Percentiles rank a stretch among this genome's conserved stretches.
Conservation (phyloP, 35 echinoderm and acorn worm genomes). For the Holothuria glaberrima region DNA sequence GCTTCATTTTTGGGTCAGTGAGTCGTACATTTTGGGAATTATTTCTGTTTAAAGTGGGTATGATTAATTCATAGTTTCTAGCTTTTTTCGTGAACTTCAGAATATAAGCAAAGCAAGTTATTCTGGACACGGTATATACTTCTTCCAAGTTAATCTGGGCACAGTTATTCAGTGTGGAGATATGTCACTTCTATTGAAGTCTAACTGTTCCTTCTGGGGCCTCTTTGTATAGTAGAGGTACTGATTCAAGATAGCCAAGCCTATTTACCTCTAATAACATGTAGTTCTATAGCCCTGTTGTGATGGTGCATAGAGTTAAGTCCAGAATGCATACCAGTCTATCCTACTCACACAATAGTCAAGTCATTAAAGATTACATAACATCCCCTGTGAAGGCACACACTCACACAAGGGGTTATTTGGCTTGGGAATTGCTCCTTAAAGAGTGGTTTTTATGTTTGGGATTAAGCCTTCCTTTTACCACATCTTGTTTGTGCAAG, state of each 20-base stretch:
- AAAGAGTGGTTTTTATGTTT: slow-evolving; percentile 17
- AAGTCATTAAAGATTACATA: slow-evolving; percentile 60
- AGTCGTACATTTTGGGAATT: too few relatives aligned
- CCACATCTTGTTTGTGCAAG: slow-evolving; percentile 23
- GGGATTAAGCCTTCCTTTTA: slow-evolving; percentile 50
- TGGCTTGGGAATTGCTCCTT: slow-evolving; percentile 33
- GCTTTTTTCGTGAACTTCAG: too few relatives aligned
- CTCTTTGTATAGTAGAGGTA: not conserved
- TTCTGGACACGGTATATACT: too few relatives aligned
- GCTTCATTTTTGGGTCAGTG: too few relatives aligned
- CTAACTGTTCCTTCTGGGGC: not conserved
- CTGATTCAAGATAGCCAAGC: slow-evolving; percentile 4
- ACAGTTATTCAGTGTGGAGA: too few relatives aligned
- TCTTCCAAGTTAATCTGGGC: too few relatives aligned
- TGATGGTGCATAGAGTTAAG: not conserved
- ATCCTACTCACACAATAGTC: slow-evolving; percentile 1
- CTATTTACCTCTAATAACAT: slow-evolving; percentile 41
- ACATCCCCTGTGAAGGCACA: slow-evolving; percentile 32
- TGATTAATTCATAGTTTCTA: too few relatives aligned
- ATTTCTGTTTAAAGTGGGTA: too few relatives aligned
- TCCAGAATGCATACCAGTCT: slow-evolving; percentile 1
- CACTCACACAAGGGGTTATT: slow-evolving; percentile 50
- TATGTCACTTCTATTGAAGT: too few relatives aligned
- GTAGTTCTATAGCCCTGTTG: slow-evolving; percentile 19
- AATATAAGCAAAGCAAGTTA: too few relatives aligned